Percentiles rank a stretch among this genome's conserved stretches.
phyloP scores from a whole-genome alignment of 2,888 invertebrate species.

The Flabesymbios commensalis region DNA sequence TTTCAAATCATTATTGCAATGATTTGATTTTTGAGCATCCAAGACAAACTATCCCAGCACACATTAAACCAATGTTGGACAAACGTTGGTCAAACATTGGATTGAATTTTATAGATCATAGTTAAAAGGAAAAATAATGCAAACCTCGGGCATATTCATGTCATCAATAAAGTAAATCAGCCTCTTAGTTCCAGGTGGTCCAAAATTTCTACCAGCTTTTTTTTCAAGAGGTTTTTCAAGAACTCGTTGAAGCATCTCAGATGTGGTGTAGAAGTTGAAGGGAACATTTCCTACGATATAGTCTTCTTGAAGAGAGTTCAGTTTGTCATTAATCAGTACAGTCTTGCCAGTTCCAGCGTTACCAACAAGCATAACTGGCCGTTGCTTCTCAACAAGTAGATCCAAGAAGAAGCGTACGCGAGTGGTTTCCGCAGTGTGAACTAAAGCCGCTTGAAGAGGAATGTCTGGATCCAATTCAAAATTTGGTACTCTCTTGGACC shows the following conservation, averaged over 20 bases:
- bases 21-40: background rate
- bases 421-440: conserved; percentile 91
- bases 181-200: conserved; percentile 91
- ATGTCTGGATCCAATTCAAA: conserved; percentile 91
- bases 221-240: conserved; percentile 94
- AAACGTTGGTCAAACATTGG: no score
- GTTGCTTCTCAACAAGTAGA: conserved; percentile 81
- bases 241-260: conserved; percentile 69
- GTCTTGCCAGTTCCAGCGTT: conserved; percentile 91
- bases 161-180: conserved; percentile 95
- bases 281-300: conserved; percentile 90
- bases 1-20: no score
- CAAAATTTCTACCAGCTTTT: conserved; percentile 93
- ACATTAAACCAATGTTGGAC: background rate
- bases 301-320: conserved; percentile 75
- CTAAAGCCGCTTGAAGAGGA: conserved; percentile 85
- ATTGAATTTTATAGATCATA: no score
- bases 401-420: conserved; percentile 87
- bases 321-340: conserved; percentile 84
- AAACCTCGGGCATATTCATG: conserved; percentile 96
- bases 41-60: background rate
- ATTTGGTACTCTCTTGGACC: conserved; percentile 86
- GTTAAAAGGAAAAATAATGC: no score
- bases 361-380: conserved; percentile 94
- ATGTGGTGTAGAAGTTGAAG: conserved; percentile 94